Percentiles rank a stretch among this genome's conserved stretches.
Evolutionary conservation across 2,888 invertebrate genomes (phyloP).

Genomic region (Clivina fossor): DNA sequence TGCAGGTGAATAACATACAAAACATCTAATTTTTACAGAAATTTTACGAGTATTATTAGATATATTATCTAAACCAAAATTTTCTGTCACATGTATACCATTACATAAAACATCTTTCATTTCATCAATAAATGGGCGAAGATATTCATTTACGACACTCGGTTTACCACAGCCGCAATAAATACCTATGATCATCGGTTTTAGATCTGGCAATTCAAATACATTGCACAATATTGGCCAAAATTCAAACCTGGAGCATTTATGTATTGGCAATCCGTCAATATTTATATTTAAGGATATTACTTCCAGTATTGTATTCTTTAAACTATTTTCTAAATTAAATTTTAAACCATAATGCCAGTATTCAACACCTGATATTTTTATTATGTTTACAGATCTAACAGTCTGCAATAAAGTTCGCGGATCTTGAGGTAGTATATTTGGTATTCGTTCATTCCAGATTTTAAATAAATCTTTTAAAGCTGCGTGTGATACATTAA

Average conservation of each 20-base stretch:
- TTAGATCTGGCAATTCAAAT: conserved; percentile 30
- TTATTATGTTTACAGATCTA: too few species aligned
- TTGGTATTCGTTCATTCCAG: too few species aligned
- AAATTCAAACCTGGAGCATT: conserved; percentile 38
- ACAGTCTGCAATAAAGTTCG: too few species aligned
- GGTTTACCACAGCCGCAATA: conserved; percentile 37
- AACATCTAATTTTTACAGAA: conserved; percentile 34
- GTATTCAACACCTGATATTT: too few species aligned
- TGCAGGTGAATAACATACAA: conserved; percentile 38
- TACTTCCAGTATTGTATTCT: neutral
- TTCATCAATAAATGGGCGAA: conserved; percentile 37
- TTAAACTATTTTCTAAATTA: too few species aligned
- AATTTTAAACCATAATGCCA: too few species aligned
- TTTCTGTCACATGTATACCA: conserved; percentile 24
- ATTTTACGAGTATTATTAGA: conserved; percentile 19
- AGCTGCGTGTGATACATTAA: too few species aligned
- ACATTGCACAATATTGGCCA: conserved; percentile 40
- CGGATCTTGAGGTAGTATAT: too few species aligned
- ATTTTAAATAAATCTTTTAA: too few species aligned
- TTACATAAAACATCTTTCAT: conserved; percentile 30
- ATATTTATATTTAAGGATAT: conserved; percentile 39
- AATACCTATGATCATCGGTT: conserved; percentile 37
- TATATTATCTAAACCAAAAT: too few species aligned
- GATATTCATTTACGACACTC: conserved; percentile 22
- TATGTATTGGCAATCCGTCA: conserved; percentile 39